These are phyloP conservation scores for Neoascia interrupta DNA, from an alignment of 2,888 invertebrate species.

Conservation along the genomic window DNA sequence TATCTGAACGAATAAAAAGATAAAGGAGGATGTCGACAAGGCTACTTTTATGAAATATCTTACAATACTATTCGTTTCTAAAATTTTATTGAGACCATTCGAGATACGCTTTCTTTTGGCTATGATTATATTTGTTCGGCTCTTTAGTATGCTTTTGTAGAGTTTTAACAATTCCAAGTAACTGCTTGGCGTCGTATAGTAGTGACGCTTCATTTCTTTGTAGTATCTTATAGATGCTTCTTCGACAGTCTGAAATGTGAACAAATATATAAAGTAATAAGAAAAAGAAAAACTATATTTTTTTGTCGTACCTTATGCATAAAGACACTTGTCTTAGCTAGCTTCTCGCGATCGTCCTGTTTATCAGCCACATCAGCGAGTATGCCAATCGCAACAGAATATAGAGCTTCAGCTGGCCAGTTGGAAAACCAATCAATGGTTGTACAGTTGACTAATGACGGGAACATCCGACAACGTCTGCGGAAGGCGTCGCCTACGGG, in stretches of 20 bases:
- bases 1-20: slow-evolving; percentile 80
- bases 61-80: slow-evolving; percentile 78
- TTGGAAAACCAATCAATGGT: slow-evolving; percentile 97
- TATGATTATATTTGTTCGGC: slow-evolving; percentile 85
- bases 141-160: slow-evolving; percentile 86
- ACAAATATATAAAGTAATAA: not conserved
- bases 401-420: slow-evolving; percentile 93
- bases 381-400: slow-evolving; percentile 89
- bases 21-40: too few species aligned
- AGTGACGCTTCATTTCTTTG: slow-evolving; percentile 90
- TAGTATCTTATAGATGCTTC: slow-evolving; percentile 88
- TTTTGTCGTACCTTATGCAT: slow-evolving; percentile 83
- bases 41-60: slow-evolving; percentile 35
- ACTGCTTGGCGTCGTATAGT: slow-evolving; percentile 95
- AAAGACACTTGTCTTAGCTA: slow-evolving; percentile 85
- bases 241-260: slow-evolving; percentile 85
- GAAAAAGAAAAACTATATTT: not conserved
- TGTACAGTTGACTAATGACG: slow-evolving; percentile 95
- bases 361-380: slow-evolving; percentile 83
- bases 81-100: slow-evolving; percentile 84
- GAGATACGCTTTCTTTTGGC: slow-evolving; percentile 85
- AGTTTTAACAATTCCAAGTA: slow-evolving; percentile 92
- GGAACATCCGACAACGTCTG: slow-evolving; percentile 94
- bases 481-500: slow-evolving; percentile 94
- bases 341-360: slow-evolving; percentile 80